phyloP scores from a whole-genome alignment of 2,113 vertebrate species.

The Crotalus viridis region DNA sequence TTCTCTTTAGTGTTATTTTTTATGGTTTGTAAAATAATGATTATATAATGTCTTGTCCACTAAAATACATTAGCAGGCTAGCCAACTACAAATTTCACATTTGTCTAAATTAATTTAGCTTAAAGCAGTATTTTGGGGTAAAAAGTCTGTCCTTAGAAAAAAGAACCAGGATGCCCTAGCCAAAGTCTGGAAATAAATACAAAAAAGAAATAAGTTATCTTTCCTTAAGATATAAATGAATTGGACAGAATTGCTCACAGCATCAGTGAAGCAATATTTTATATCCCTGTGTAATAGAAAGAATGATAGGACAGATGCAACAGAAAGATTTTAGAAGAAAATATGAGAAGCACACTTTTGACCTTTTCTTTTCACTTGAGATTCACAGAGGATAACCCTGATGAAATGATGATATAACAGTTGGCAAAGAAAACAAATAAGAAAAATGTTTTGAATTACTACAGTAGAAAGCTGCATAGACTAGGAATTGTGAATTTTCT shows the following conservation, averaged over 20 bases:
- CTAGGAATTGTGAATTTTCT: neutral
- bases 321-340: conserved; percentile 15
- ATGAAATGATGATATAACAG: neutral
- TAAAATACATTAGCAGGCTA: neutral
- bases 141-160: neutral
- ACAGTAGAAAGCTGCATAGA: neutral
- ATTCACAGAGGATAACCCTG: conserved; percentile 4
- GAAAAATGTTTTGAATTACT: neutral
- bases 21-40: neutral
- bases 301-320: conserved; percentile 8
- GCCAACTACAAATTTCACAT: neutral
- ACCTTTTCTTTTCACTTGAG: neutral
- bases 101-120: neutral
- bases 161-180: neutral
- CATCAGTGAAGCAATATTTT: conserved; percentile 4
- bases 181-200: conserved; percentile 3
- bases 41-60: neutral
- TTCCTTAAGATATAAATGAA: conserved; percentile 22
- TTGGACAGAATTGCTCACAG: conserved; percentile 3
- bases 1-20: neutral
- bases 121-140: neutral
- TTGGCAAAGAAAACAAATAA: neutral
- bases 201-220: conserved; percentile 2
- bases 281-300: conserved; percentile 8
- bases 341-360: conserved; percentile 10